Evolutionary conservation across 2,797 vertebrate genomes (phyloP).

Genomic region (Arrhamphus sclerolepis): DNA sequence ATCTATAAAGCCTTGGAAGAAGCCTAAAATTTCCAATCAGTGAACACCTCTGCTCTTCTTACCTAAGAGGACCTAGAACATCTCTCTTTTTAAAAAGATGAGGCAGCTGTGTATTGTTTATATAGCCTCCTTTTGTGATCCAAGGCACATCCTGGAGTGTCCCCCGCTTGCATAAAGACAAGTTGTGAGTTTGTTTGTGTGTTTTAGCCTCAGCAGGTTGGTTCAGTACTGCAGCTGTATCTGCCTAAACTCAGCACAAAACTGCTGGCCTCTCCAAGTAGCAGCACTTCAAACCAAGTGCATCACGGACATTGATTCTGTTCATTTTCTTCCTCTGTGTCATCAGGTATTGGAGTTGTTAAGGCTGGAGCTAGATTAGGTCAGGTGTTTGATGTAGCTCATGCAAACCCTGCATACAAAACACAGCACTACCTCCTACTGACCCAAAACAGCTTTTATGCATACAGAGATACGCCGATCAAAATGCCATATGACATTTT

Average conservation of each 20-base stretch:
- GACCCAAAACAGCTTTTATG: background rate
- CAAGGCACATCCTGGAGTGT: slow-evolving; percentile 71
- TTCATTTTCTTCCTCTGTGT: slow-evolving; percentile 22
- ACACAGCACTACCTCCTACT: background rate
- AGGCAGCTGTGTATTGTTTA: slow-evolving; percentile 84
- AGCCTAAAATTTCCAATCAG: slow-evolving; percentile 16
- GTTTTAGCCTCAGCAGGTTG: slow-evolving; percentile 77
- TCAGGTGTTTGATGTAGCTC: background rate
- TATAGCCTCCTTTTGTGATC: slow-evolving; percentile 72
- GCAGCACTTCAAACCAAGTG: slow-evolving; percentile 59
- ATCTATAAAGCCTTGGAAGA: slow-evolving; percentile 9
- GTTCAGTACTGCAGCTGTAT: slow-evolving; percentile 78
- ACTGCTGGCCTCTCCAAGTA: slow-evolving; percentile 60
- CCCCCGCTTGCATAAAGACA: slow-evolving; percentile 70
- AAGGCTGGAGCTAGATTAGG: background rate
- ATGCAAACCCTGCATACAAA: background rate
- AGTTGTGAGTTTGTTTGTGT: slow-evolving; percentile 81
- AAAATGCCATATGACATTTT: slow-evolving; percentile 48
- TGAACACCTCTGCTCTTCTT: slow-evolving; percentile 48
- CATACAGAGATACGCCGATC: slow-evolving; percentile 29
- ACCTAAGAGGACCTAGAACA: slow-evolving; percentile 45
- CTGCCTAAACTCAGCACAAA: slow-evolving; percentile 61
- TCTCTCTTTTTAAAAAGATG: slow-evolving; percentile 55
- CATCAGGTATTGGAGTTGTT: slow-evolving; percentile 47
- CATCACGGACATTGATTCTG: slow-evolving; percentile 32